Percentiles rank a stretch among this genome's conserved stretches.
Conservation (phyloP, 2,113 vertebrate species). For the Myrmophylax atrothorax region DNA sequence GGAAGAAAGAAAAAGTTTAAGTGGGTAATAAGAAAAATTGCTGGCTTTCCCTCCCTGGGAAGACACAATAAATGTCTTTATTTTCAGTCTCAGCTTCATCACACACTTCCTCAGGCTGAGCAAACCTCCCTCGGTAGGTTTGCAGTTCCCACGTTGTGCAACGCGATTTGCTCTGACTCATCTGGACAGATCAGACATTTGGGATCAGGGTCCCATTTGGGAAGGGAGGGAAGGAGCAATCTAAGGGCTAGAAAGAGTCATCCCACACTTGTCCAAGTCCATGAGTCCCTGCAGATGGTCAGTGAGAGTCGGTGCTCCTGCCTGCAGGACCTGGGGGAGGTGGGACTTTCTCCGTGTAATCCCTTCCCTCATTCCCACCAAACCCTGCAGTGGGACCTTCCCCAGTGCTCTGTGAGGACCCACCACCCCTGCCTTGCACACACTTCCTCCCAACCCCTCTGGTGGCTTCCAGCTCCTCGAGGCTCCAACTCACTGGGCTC, state of each 20-base stretch:
- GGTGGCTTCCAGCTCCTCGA: not conserved
- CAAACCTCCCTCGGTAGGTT: not conserved
- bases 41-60: not conserved
- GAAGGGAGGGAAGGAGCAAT: not conserved
- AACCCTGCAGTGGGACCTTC: fast-evolving
- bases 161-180: conserved; percentile 4
- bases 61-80: not conserved
- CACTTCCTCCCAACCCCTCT: fast-evolving
- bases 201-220: not conserved
- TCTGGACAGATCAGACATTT: not conserved
- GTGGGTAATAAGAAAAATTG: not conserved
- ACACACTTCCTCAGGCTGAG: not conserved
- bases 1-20: not conserved
- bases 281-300: not conserved
- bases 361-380: not conserved
- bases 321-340: not conserved
- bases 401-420: not conserved
- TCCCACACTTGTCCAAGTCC: not conserved
- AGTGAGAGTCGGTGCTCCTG: not conserved
- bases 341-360: not conserved
- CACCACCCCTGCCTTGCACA: not conserved
- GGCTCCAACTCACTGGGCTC: not conserved
- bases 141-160: not conserved
- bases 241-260: not conserved
- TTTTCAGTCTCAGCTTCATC: not conserved